phyloP scores from a whole-genome alignment of 2,888 invertebrate genomes.

The Pocota personata region DNA sequence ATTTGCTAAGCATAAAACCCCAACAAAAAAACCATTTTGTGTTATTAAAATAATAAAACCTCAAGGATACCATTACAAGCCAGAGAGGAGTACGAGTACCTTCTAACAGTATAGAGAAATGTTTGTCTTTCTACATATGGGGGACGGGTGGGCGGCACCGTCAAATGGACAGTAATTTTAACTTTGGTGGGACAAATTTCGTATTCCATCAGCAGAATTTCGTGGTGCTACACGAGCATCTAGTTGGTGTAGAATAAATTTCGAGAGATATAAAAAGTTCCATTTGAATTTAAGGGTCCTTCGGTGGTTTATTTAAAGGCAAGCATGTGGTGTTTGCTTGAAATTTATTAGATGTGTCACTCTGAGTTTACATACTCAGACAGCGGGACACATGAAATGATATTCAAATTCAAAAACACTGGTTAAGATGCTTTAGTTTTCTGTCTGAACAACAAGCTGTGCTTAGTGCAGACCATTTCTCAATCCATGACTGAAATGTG shows the following conservation, averaged over 20 bases:
- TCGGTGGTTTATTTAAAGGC: neutral
- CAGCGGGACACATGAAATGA: neutral
- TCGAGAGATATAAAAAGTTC: neutral
- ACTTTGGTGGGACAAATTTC: conserved; percentile 1
- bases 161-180: conserved; percentile 21
- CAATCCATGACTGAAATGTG: neutral
- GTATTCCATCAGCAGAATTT: conserved; percentile 40
- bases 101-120: neutral
- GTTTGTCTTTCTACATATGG: neutral
- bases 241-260: neutral
- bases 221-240: neutral
- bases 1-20: neutral
- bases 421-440: neutral
- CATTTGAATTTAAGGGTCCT: conserved; percentile 1
- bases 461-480: neutral
- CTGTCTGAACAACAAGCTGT: neutral
- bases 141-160: neutral
- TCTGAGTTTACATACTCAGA: neutral
- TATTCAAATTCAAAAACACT: conserved; percentile 8
- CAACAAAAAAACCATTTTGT: neutral
- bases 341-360: neutral
- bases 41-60: conserved; percentile 33
- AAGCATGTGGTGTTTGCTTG: neutral
- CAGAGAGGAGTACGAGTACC: neutral
- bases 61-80: conserved; percentile 1